phyloP scores from a whole-genome alignment of 2,888 invertebrate genomes.

The Incurvaria masculella region DNA sequence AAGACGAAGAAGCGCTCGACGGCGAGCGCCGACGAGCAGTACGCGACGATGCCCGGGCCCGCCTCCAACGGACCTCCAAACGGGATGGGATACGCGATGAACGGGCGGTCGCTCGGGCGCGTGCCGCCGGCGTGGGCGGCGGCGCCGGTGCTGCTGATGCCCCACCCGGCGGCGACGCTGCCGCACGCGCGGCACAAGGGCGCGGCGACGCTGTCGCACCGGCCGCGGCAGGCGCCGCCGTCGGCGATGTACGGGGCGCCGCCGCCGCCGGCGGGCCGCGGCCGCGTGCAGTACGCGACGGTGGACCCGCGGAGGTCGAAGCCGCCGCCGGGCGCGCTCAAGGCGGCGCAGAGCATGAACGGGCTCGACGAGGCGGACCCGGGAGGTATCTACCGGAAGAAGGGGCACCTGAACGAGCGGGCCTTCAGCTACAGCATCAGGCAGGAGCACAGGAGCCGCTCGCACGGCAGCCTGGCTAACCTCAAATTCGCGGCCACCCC shows the following conservation, averaged over 20 bases:
- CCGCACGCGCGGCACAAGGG: conserved; percentile 32
- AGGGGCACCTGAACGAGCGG: conserved; percentile 88
- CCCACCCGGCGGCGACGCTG: conserved; percentile 44
- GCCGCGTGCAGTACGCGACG: conserved; percentile 58
- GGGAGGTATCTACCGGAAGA: conserved; percentile 80
- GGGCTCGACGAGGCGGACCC: conserved; percentile 62
- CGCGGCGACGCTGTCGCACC: conserved; percentile 53
- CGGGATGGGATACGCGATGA: conserved; percentile 32
- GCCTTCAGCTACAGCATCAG: conserved; percentile 93
- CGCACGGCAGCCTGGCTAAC: conserved; percentile 89
- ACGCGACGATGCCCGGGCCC: conserved; percentile 55
- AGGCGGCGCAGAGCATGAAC: conserved; percentile 67
- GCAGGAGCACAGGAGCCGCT: conserved; percentile 89
- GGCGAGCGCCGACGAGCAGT: conserved; percentile 58
- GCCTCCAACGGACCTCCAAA: conserved; percentile 29
- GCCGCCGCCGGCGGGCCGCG: conserved; percentile 32
- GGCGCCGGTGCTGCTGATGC: conserved; percentile 47
- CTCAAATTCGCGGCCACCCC: conserved; percentile 82
- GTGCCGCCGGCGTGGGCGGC: conserved; percentile 46
- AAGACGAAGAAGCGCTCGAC: conserved; percentile 56
- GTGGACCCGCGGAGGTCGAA: conserved; percentile 63
- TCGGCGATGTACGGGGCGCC: conserved; percentile 52
- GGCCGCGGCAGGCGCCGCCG: conserved; percentile 59
- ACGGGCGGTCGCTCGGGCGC: conserved; percentile 42
- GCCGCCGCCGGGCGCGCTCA: conserved; percentile 58